phyloP scores from a whole-genome alignment of 2,113 vertebrate genomes.

The Echinops telfairi region DNA sequence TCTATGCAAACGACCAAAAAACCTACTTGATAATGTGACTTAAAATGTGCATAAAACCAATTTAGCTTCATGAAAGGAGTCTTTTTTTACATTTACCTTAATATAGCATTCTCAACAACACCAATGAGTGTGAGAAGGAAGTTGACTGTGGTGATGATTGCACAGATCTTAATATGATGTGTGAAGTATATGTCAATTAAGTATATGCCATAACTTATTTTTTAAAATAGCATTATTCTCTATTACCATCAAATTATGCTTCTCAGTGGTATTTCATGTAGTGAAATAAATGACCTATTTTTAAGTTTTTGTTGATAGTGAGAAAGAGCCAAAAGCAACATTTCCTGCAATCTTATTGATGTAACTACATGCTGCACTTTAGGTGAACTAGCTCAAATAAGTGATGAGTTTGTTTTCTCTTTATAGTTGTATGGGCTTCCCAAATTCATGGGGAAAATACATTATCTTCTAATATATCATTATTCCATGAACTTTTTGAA shows the following conservation, averaged over 20 bases:
- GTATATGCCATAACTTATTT: no score
- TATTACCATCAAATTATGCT: conserved; percentile 7
- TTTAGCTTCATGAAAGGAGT: conserved; percentile 4
- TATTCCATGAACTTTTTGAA: no score
- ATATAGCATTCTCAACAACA: background rate
- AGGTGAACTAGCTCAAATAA: background rate
- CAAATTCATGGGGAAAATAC: no score
- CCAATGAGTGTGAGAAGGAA: no score
- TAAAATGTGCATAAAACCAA: background rate
- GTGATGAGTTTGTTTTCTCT: background rate
- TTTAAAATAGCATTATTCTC: background rate
- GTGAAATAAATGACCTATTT: conserved; percentile 24
- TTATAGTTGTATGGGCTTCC: background rate
- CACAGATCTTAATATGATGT: no score
- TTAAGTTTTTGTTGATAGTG: conserved; percentile 30
- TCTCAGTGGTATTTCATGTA: conserved; percentile 23
- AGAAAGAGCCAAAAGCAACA: conserved; percentile 53
- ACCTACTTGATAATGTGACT: background rate
- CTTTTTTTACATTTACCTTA: conserved; percentile 9
- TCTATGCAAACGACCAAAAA: background rate
- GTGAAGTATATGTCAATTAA: no score
- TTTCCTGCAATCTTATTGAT: background rate
- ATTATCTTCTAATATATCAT: no score
- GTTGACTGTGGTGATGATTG: no score
- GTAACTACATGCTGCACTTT: background rate